phyloP scores from a whole-genome alignment of 2,797 vertebrate species.

The Amniataba percoides region DNA sequence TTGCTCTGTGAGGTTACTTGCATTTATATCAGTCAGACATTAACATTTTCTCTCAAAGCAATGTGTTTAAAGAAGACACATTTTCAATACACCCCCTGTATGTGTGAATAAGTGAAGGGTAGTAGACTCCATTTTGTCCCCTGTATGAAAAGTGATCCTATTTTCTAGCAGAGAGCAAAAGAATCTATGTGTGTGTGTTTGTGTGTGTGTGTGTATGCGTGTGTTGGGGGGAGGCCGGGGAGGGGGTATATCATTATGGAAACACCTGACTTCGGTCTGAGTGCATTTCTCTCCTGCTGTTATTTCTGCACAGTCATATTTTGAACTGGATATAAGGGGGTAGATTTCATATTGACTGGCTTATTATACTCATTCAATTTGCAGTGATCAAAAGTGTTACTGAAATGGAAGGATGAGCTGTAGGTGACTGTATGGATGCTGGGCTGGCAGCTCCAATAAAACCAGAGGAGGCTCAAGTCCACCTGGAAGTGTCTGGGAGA shows the following conservation, averaged over 20 bases:
- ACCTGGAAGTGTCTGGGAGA: slow-evolving; percentile 74
- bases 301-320: slow-evolving; percentile 74
- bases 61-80: slow-evolving; percentile 22
- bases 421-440: slow-evolving; percentile 68
- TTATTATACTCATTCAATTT: slow-evolving; percentile 86
- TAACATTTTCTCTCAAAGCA: slow-evolving; percentile 5
- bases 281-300: slow-evolving; percentile 71
- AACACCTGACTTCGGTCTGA: slow-evolving; percentile 73
- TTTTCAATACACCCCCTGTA: slow-evolving; percentile 40
- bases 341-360: slow-evolving; percentile 83
- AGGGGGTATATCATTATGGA: slow-evolving; percentile 70
- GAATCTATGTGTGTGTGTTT: slow-evolving; percentile 10
- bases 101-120: slow-evolving; percentile 37
- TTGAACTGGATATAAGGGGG: slow-evolving; percentile 72
- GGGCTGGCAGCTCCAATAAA: slow-evolving; percentile 64
- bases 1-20: neutral
- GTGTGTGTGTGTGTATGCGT: too few species aligned
- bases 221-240: slow-evolving; percentile 12
- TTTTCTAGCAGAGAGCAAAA: slow-evolving; percentile 71
- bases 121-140: slow-evolving; percentile 55
- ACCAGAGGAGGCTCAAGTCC: slow-evolving; percentile 60
- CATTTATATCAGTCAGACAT: slow-evolving; percentile 21
- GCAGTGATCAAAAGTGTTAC: slow-evolving; percentile 81
- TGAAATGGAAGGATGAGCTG: slow-evolving; percentile 74
- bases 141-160: slow-evolving; percentile 74